A percentile compares a stretch with the other conserved stretches of the same genome.
These are phyloP conservation scores for Esperia sulphurella DNA, from an alignment of 2,888 invertebrate genomes.

Conservation along the genomic window DNA sequence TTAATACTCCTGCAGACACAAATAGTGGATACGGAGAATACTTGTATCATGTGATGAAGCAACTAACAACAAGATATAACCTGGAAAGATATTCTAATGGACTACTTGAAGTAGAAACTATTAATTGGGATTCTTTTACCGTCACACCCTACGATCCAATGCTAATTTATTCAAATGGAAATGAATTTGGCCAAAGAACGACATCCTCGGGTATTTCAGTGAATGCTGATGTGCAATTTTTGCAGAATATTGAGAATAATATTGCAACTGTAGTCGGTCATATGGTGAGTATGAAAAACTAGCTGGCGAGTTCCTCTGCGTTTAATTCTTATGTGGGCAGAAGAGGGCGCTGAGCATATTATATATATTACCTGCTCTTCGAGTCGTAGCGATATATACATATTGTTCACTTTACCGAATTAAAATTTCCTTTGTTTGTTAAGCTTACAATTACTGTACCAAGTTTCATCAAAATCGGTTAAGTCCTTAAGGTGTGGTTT, in stretches of 20 bases:
- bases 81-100: conserved; percentile 85
- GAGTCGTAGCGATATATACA: no score
- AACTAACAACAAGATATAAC: conserved; percentile 84
- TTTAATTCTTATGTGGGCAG: no score
- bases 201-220: conserved; percentile 55
- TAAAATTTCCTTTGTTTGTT: no score
- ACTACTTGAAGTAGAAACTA: conserved; percentile 75
- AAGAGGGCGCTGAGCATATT: no score
- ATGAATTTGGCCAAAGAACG: conserved; percentile 79
- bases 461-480: no score
- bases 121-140: conserved; percentile 71
- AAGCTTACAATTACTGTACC: no score
- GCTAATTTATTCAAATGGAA: conserved; percentile 81
- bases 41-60: conserved; percentile 82
- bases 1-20: conserved; percentile 53
- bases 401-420: no score
- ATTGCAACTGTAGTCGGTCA: conserved; percentile 42
- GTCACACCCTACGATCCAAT: conserved; percentile 79
- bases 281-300: conserved; percentile 41
- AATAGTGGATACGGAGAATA: conserved; percentile 79
- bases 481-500: no score
- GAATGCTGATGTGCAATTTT: conserved; percentile 35
- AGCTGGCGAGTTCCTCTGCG: no score
- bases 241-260: conserved; percentile 58
- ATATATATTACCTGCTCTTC: no score